phyloP scores from a whole-genome alignment of 2,113 vertebrate genomes.

The Tragulus kanchil region DNA sequence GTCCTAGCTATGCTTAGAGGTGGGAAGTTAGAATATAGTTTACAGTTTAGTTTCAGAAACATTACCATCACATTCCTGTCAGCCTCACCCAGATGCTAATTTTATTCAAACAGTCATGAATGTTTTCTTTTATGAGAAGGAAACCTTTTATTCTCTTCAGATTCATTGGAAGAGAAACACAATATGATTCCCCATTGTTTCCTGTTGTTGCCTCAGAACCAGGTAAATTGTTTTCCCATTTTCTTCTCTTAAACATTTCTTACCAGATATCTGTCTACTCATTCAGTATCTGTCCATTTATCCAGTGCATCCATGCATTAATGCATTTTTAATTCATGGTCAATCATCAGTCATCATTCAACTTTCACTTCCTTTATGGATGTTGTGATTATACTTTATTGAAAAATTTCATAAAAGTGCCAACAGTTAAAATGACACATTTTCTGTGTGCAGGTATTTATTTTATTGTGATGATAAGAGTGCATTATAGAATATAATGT shows the following conservation, averaged over 20 bases:
- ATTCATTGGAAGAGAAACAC: slow-evolving; percentile 68
- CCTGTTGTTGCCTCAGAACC: not conserved
- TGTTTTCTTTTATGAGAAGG: slow-evolving; percentile 41
- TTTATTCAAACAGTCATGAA: slow-evolving; percentile 34
- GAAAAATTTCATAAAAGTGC: not conserved
- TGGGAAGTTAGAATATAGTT: slow-evolving; percentile 20
- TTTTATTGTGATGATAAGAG: slow-evolving; percentile 37
- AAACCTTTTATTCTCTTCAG: slow-evolving; percentile 61
- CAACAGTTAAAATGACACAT: slow-evolving; percentile 1
- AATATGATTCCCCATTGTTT: slow-evolving; percentile 53
- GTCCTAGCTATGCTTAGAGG: not conserved
- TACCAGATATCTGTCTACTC: not conserved
- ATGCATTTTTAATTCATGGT: not conserved
- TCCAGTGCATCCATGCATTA: not conserved
- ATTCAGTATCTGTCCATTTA: not conserved
- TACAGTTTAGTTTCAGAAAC: slow-evolving; percentile 49
- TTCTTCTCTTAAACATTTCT: not conserved
- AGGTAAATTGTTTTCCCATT: not conserved
- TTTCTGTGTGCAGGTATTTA: not conserved
- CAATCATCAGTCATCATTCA: not conserved
- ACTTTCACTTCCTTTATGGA: not conserved
- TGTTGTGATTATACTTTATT: not conserved
- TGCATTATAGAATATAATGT: not conserved
- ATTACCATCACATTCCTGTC: not conserved
- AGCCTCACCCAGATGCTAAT: not conserved